Percentiles rank a stretch among this genome's conserved stretches.
These are phyloP conservation scores for Lepidonotus clava DNA, from an alignment of 2,888 invertebrate species.

Conservation along the genomic window DNA sequence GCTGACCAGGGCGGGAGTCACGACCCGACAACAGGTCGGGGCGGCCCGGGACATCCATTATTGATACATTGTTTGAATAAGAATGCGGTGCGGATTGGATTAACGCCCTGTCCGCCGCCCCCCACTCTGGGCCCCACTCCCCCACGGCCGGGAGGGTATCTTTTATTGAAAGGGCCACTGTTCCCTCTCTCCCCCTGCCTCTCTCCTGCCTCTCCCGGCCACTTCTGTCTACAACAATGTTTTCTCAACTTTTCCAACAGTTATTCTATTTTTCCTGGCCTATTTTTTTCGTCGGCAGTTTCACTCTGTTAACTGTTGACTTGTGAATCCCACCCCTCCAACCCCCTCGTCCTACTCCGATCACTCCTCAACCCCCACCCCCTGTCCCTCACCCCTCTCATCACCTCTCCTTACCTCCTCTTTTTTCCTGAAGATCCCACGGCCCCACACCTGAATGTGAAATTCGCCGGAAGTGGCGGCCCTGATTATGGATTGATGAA, in stretches of 20 bases:
- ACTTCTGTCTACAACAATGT: too few relatives aligned
- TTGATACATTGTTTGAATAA: constrained; percentile 53
- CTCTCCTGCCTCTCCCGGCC: not conserved
- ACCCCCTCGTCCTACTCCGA: not conserved
- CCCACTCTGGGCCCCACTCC: not conserved
- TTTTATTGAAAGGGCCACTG: constrained; percentile 19
- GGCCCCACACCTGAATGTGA: constrained; percentile 4
- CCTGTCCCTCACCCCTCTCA: not conserved
- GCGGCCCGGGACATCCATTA: constrained; percentile 28
- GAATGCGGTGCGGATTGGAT: constrained; percentile 41
- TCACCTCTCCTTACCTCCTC: not conserved
- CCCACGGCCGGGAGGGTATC: not conserved
- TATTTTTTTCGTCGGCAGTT: too few relatives aligned
- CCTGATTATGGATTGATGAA: constrained; percentile 40
- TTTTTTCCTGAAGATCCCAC: not conserved
- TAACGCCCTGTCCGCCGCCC: constrained; percentile 15
- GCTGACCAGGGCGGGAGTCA: not conserved
- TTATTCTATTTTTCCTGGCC: too few relatives aligned
- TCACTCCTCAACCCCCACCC: not conserved
- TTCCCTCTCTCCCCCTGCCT: not conserved
- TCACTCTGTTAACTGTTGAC: too few relatives aligned
- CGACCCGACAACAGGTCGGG: constrained; percentile 29
- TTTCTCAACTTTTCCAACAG: too few relatives aligned
- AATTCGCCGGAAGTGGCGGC: not conserved
- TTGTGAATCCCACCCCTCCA: not conserved